Evolutionary conservation across 2,113 vertebrate genomes (phyloP).

Genomic region (Ammospiza nelsoni): DNA sequence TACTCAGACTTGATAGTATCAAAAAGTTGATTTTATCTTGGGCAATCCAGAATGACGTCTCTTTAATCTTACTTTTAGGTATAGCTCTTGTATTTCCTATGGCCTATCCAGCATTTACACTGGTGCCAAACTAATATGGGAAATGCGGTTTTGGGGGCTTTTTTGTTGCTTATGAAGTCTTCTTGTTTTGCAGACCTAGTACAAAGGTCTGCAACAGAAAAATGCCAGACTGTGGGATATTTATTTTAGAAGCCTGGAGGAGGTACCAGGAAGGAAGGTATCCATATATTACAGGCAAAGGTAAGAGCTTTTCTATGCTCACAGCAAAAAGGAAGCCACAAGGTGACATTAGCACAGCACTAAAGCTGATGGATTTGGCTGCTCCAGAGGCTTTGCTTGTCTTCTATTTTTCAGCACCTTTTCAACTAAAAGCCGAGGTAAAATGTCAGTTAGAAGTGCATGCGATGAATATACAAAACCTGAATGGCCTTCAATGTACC

Average conservation of each 20-base stretch:
- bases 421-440: background rate
- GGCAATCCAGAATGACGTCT: background rate
- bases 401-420: background rate
- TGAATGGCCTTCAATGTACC: background rate
- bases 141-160: rapidly evolving
- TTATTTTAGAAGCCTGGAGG: background rate
- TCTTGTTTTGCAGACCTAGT: background rate
- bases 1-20: background rate
- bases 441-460: background rate
- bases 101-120: background rate
- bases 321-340: background rate
- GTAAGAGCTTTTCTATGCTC: background rate
- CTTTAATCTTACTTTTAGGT: background rate
- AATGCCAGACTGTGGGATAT: background rate
- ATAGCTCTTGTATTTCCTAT: background rate
- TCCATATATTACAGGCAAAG: background rate
- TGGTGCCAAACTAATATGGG: background rate
- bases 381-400: background rate
- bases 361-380: background rate
- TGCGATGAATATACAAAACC: background rate
- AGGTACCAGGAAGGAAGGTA: background rate
- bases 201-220: background rate
- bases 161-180: background rate
- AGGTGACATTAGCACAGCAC: background rate
- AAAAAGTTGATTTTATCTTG: background rate